Conservation (phyloP, 2,113 vertebrate species). For the Phrynocephalus versicolor region DNA sequence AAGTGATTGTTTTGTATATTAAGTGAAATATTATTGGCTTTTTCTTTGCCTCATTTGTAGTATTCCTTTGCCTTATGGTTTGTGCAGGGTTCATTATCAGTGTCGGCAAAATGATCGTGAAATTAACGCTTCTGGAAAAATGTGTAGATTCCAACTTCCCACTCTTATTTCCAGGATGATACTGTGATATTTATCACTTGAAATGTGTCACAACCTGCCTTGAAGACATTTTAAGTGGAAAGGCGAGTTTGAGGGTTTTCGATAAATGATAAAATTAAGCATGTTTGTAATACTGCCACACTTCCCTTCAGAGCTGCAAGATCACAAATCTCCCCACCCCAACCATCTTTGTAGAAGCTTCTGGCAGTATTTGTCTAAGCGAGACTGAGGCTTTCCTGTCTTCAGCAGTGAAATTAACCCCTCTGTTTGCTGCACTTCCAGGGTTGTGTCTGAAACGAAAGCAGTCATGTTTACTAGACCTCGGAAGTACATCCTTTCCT, state of each 20-base stretch:
- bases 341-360: background rate
- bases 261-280: background rate
- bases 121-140: accelerated
- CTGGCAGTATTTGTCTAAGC: background rate
- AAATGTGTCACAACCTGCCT: background rate
- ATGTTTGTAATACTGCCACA: background rate
- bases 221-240: background rate
- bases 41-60: background rate
- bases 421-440: constrained; percentile 57
- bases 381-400: background rate
- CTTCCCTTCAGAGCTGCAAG: accelerated
- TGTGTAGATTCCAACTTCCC: background rate
- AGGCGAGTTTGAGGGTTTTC: background rate
- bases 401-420: background rate
- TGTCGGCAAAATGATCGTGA: background rate
- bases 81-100: background rate
- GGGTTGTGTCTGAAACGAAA: constrained; percentile 82
- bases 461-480: constrained; percentile 84
- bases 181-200: background rate
- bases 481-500: constrained; percentile 89
- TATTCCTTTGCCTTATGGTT: background rate
- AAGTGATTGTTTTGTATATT: background rate
- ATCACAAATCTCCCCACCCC: background rate
- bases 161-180: background rate
- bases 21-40: background rate